Evolutionary conservation across 2,113 vertebrate species (phyloP).

Genomic region (Sphaerodactylus townsendi): DNA sequence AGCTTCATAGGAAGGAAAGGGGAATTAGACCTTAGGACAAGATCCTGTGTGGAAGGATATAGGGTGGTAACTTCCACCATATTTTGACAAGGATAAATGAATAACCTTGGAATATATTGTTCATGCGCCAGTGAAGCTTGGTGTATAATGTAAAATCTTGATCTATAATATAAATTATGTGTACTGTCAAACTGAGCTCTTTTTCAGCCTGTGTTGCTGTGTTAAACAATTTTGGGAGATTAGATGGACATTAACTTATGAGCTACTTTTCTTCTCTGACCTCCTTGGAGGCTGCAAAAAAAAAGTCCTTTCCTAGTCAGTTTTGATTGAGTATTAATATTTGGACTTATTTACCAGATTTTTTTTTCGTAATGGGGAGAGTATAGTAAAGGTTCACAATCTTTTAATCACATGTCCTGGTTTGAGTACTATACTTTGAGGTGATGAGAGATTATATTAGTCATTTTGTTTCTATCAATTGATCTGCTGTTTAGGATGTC

Average conservation of each 20-base stretch:
- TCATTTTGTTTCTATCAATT: not conserved
- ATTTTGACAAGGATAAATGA: not conserved
- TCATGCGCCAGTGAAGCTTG: not conserved
- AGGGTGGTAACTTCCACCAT: not conserved
- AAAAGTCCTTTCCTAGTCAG: not conserved
- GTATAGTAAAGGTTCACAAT: not conserved
- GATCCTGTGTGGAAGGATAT: not conserved
- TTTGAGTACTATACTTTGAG: not conserved
- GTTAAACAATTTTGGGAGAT: constrained; percentile 28
- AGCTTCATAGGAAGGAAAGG: not conserved
- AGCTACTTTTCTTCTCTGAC: constrained; percentile 10
- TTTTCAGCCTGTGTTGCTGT: not conserved
- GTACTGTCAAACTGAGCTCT: not conserved
- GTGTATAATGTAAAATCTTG: not conserved
- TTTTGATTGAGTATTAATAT: constrained; percentile 31
- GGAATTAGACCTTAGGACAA: rapidly evolving
- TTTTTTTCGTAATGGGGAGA: not conserved
- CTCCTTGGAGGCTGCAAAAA: constrained; percentile 35
- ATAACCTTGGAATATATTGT: not conserved
- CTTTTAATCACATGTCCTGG: constrained; percentile 15
- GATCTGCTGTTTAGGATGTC: not conserved
- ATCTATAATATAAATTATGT: constrained; percentile 2
- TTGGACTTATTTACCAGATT: constrained; percentile 14
- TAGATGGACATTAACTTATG: constrained; percentile 28
- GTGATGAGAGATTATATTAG: constrained; percentile 1